phyloP scores from a whole-genome alignment of 2,113 vertebrate genomes.

The Barbus barbus region DNA sequence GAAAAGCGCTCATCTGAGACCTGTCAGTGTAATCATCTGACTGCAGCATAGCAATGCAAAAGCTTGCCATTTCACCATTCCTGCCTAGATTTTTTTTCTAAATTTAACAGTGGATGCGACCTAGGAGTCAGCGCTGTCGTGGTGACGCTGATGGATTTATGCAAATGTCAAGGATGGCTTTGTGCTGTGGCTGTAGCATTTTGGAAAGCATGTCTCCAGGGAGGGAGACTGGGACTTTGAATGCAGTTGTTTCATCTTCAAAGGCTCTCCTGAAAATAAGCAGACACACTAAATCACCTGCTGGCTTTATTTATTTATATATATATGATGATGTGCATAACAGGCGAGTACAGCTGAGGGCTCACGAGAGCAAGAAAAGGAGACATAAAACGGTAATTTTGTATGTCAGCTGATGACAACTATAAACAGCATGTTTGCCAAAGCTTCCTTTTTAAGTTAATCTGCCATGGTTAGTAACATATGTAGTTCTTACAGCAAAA shows the following conservation, averaged over 20 bases:
- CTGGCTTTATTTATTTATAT: slow-evolving; percentile 45
- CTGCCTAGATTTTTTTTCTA: background rate
- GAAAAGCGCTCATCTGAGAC: slow-evolving; percentile 29
- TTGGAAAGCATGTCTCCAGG: slow-evolving; percentile 44
- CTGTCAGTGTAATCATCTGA: slow-evolving; percentile 28
- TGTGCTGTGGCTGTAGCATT: slow-evolving; percentile 44
- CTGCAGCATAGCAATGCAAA: background rate
- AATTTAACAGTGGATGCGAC: slow-evolving; percentile 17
- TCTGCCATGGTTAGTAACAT: background rate
- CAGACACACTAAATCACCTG: slow-evolving; percentile 48
- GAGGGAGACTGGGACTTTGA: slow-evolving; percentile 36
- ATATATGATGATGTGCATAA: slow-evolving; percentile 36
- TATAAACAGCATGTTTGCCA: background rate
- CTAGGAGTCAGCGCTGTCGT: slow-evolving; percentile 23
- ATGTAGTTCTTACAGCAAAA: background rate
- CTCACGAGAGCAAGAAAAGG: background rate
- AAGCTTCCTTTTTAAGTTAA: background rate
- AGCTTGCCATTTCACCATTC: background rate
- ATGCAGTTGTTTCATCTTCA: slow-evolving; percentile 58
- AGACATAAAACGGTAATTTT: background rate
- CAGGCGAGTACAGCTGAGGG: background rate
- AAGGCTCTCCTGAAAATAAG: slow-evolving; percentile 49
- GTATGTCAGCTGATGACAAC: background rate
- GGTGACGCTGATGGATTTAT: slow-evolving; percentile 49
- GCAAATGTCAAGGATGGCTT: slow-evolving; percentile 47